phyloP scores from a whole-genome alignment of 1,140 invertebrate species.

The Procambarus clarkii region DNA sequence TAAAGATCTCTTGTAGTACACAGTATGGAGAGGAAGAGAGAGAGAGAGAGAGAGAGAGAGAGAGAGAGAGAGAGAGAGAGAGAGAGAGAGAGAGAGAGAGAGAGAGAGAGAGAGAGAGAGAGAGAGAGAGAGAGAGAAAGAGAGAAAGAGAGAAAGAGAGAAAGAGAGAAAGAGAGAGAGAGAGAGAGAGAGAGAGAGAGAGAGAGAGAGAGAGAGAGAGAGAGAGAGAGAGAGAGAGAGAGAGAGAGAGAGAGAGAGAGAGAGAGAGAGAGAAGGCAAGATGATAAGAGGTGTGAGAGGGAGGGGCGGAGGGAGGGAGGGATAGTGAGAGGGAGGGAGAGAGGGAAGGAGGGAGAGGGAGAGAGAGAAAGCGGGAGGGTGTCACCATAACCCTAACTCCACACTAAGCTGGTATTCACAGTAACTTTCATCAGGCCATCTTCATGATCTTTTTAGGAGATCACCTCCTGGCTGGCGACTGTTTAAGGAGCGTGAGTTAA shows the following conservation, averaged over 20 bases:
- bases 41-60: too few species aligned
- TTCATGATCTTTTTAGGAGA: slow-evolving; percentile 54
- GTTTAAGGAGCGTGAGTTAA: slow-evolving; percentile 63
- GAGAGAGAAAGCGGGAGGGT: neutral
- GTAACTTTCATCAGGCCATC: slow-evolving; percentile 60
- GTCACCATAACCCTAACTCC: slow-evolving; percentile 58
- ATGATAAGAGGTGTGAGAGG: neutral
- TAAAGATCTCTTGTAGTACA: too few species aligned
- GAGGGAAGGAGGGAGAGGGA: neutral
- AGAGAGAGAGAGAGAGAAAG: neutral
- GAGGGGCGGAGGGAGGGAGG: neutral
- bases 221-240: too few species aligned
- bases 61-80: too few species aligned
- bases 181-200: neutral
- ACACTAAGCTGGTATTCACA: slow-evolving; percentile 60
- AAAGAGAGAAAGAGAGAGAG: neutral
- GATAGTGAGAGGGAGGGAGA: neutral
- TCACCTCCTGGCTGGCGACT: slow-evolving; percentile 38
- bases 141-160: neutral
- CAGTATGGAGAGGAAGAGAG: too few species aligned
- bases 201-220: too few species aligned
- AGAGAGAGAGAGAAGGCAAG: neutral
- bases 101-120: neutral
- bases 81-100: neutral
- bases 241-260: neutral